phyloP scores from a whole-genome alignment of 2,113 vertebrate genomes.

The Saguinus midas region DNA sequence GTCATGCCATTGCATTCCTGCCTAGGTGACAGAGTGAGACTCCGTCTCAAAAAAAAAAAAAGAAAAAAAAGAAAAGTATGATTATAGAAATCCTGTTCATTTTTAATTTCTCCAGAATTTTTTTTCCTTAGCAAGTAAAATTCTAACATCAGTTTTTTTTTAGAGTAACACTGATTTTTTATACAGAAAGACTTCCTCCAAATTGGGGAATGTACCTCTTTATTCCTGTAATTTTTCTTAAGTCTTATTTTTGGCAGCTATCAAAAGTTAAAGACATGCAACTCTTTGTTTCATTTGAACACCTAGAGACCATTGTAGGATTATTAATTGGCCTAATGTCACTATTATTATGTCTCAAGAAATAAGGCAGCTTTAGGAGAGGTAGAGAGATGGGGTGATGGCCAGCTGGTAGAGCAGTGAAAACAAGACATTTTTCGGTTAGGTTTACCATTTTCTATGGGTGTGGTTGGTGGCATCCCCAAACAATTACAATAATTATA shows the following conservation, averaged over 20 bases:
- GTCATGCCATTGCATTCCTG: too few species aligned
- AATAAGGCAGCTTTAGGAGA: neutral
- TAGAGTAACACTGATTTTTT: slow-evolving; percentile 15
- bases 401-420: neutral
- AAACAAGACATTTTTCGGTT: neutral
- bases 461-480: neutral
- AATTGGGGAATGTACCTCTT: neutral
- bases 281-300: neutral
- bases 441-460: neutral
- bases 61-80: neutral
- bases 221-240: neutral
- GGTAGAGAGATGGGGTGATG: neutral
- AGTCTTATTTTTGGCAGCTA: slow-evolving; percentile 4
- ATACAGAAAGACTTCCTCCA: slow-evolving; percentile 14
- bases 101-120: neutral
- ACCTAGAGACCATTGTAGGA: neutral
- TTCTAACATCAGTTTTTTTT: neutral
- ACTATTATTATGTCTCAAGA: neutral
- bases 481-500: neutral
- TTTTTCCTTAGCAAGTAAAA: neutral
- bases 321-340: neutral
- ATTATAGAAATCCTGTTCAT: slow-evolving; percentile 6
- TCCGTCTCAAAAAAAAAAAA: too few species aligned
- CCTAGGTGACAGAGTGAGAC: too few species aligned
- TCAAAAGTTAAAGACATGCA: neutral